Evolutionary conservation across 2,113 vertebrate species (phyloP).

Genomic region (Plestiodon gilberti): DNA sequence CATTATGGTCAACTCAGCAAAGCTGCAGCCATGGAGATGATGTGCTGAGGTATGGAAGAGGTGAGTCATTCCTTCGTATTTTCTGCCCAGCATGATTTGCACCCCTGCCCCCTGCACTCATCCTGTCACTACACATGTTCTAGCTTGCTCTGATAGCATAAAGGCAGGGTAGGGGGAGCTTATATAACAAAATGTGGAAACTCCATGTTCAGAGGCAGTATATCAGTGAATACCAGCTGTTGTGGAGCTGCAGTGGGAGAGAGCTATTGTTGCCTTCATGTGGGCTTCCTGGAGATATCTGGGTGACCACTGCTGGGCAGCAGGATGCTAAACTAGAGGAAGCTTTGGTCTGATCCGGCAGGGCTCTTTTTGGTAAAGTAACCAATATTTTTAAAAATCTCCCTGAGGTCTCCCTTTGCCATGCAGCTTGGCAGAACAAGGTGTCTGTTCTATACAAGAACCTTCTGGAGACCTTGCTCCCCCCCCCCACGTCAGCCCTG

Average conservation of each 20-base stretch:
- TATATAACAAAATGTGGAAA: neutral
- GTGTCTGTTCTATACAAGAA: neutral
- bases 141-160: neutral
- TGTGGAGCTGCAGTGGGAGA: too few species aligned
- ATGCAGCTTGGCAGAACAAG: neutral
- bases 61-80: neutral
- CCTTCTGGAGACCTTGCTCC: neutral
- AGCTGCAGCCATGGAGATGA: neutral
- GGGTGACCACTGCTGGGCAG: too few species aligned
- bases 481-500: too few species aligned
- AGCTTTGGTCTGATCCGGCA: too few species aligned
- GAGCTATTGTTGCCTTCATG: too few species aligned
- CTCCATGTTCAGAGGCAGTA: too few species aligned
- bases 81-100: neutral
- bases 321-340: too few species aligned
- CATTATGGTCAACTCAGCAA: neutral
- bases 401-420: neutral
- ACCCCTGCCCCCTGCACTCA: neutral
- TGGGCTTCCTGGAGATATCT: too few species aligned
- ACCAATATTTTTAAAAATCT: neutral
- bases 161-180: neutral
- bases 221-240: too few species aligned
- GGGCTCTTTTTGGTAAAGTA: too few species aligned
- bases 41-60: neutral
- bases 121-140: neutral